These are phyloP conservation scores for Zygaena filipendulae DNA, from an alignment of 2,888 invertebrate genomes.

Conservation along the genomic window DNA sequence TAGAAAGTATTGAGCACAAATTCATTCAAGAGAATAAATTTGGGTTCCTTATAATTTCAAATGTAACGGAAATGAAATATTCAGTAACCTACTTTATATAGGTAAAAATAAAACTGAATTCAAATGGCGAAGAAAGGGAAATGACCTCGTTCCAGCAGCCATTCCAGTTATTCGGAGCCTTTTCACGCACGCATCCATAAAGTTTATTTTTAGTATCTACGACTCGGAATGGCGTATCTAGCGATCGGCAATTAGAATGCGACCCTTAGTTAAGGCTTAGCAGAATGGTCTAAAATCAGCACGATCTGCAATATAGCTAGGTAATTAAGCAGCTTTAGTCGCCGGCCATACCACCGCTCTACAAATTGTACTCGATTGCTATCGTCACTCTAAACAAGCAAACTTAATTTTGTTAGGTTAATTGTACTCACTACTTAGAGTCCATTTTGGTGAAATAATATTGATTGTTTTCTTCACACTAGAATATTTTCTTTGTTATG, in stretches of 20 bases:
- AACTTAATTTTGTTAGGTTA: no score
- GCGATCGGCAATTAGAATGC: conserved; percentile 45
- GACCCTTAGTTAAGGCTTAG: conserved; percentile 44
- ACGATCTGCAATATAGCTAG: conserved; percentile 28
- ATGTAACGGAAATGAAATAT: conserved; percentile 19
- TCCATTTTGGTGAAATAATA: no score
- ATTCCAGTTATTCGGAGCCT: conserved; percentile 41
- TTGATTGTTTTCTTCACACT: no score
- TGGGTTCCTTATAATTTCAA: no score
- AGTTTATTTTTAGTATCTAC: conserved; percentile 50
- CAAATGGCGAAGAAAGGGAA: conserved; percentile 53
- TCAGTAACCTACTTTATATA: conserved; percentile 29
- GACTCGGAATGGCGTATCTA: conserved; percentile 41
- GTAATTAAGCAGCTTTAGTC: conserved; percentile 30
- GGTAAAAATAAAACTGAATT: conserved; percentile 40
- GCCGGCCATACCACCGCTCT: conserved; percentile 22
- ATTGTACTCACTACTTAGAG: no score
- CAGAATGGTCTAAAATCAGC: conserved; percentile 34
- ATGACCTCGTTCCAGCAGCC: conserved; percentile 45
- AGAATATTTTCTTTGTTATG: no score
- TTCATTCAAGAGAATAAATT: no score
- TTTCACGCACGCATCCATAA: conserved; percentile 54
- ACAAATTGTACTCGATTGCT: conserved; percentile 32
- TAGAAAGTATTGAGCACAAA: no score
- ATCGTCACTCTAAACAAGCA: conserved; percentile 30